Percentiles rank a stretch among this genome's conserved stretches.
phyloP scores from a whole-genome alignment of 2,113 vertebrate species.

The Odobenus rosmarus region DNA sequence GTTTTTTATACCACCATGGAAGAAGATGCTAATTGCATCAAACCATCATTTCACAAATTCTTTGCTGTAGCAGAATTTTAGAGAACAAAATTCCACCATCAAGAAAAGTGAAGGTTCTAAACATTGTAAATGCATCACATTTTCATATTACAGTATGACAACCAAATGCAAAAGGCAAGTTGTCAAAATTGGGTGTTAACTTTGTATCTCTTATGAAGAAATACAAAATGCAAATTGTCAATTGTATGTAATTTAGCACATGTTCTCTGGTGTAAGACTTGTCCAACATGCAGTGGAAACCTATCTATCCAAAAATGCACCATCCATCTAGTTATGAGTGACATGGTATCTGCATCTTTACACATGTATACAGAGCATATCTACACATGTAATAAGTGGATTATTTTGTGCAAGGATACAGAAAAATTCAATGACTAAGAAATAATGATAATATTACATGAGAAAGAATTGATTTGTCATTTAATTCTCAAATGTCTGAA shows the following conservation, averaged over 20 bases:
- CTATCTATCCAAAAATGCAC: conserved; percentile 66
- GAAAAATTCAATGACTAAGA: conserved; percentile 60
- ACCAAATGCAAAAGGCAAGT: conserved; percentile 75
- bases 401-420: conserved; percentile 72
- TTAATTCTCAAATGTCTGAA: neutral
- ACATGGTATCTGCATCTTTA: conserved; percentile 38
- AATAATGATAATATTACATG: conserved; percentile 62
- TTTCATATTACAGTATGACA: conserved; percentile 79
- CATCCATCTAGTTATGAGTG: conserved; percentile 69
- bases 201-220: conserved; percentile 63
- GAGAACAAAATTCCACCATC: conserved; percentile 17
- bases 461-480: conserved; percentile 61
- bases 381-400: conserved; percentile 73
- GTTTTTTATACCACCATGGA: neutral
- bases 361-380: conserved; percentile 67
- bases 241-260: conserved; percentile 73
- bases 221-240: conserved; percentile 32
- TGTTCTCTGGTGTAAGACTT: conserved; percentile 69
- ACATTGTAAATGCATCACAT: conserved; percentile 83
- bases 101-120: conserved; percentile 73
- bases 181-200: conserved; percentile 79
- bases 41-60: neutral
- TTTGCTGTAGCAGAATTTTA: neutral
- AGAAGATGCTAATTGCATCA: neutral
- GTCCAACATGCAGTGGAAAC: conserved; percentile 68